Conservation (phyloP, 2,888 invertebrate genomes). For the Brachylomia viminalis region DNA sequence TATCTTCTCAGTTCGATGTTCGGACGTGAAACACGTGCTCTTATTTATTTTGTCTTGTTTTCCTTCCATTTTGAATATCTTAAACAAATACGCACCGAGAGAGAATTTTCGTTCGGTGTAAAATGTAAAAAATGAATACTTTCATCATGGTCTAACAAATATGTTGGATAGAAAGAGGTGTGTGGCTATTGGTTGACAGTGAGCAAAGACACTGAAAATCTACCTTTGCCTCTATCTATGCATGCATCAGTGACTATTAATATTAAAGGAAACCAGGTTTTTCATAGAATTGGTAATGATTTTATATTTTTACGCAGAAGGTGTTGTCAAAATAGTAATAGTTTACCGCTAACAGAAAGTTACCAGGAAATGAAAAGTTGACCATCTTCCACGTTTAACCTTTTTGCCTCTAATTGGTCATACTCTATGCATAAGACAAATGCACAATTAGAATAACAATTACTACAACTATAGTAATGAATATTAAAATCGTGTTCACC, state of each 20-base stretch:
- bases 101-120: background rate
- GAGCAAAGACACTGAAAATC: background rate
- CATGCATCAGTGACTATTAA: too few species aligned
- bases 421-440: too few species aligned
- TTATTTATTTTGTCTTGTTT: slow-evolving; percentile 44
- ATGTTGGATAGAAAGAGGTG: background rate
- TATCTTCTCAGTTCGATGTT: slow-evolving; percentile 62
- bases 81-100: slow-evolving; percentile 3
- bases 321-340: background rate
- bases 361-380: background rate
- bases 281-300: background rate
- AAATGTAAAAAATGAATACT: slow-evolving; percentile 16
- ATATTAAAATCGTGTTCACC: background rate
- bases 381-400: background rate
- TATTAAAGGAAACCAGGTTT: background rate
- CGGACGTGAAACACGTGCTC: slow-evolving; percentile 57
- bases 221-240: background rate
- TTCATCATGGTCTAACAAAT: background rate
- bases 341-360: background rate
- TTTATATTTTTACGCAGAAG: too few species aligned
- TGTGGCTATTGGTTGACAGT: background rate
- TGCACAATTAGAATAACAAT: too few species aligned
- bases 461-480: background rate
- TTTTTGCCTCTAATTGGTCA: background rate
- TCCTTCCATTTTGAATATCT: slow-evolving; percentile 29